Conservation (phyloP, 1,140 invertebrate genomes). For the Rhyzopertha dominica region DNA sequence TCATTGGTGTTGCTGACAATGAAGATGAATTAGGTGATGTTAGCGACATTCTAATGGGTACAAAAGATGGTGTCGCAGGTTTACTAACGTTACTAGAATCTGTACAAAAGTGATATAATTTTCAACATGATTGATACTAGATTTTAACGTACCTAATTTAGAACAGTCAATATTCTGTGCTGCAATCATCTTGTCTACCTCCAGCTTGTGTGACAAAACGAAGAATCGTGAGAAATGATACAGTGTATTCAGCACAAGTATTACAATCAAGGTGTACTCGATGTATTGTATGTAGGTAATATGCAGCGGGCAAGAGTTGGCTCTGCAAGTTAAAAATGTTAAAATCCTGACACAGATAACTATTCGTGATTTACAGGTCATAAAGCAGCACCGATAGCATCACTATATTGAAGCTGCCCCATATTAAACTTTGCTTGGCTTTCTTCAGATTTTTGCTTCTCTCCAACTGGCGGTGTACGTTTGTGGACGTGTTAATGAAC, state of each 20-base stretch:
- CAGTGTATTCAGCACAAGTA: constrained; percentile 42
- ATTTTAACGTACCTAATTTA: constrained; percentile 29
- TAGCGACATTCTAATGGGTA: constrained; percentile 23
- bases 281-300: constrained; percentile 33
- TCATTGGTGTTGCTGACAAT: constrained; percentile 33
- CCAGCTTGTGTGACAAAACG: constrained; percentile 33
- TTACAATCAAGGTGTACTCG: constrained; percentile 38
- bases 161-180: constrained; percentile 44
- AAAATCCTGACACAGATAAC: constrained; percentile 5
- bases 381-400: constrained; percentile 32
- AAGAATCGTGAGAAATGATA: constrained; percentile 46
- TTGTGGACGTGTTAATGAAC: no score
- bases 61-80: constrained; percentile 9
- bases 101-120: constrained; percentile 20
- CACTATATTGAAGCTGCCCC: constrained; percentile 34
- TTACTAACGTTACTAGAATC: constrained; percentile 25
- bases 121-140: neutral
- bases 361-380: constrained; percentile 34
- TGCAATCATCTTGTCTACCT: constrained; percentile 39
- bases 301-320: constrained; percentile 29
- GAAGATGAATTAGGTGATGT: constrained; percentile 17
- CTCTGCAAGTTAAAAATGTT: constrained; percentile 25
- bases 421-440: constrained; percentile 27
- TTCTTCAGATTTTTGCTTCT: constrained; percentile 23
- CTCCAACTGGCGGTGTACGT: no score